These are phyloP conservation scores for Torymus texanus DNA, from an alignment of 2,888 invertebrate species.

Conservation along the genomic window DNA sequence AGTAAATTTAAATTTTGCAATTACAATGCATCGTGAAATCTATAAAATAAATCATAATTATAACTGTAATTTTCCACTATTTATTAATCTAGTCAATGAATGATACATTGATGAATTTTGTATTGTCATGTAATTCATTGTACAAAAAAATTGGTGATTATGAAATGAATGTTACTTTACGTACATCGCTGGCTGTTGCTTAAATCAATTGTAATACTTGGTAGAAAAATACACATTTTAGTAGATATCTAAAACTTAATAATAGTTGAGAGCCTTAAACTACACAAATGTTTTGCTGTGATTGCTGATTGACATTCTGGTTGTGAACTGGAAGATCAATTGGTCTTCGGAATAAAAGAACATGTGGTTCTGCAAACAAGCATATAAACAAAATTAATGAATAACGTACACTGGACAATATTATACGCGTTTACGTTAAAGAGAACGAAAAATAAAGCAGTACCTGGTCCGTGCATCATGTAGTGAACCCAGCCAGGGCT, in stretches of 20 bases:
- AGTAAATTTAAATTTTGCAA: no score
- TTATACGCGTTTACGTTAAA: not conserved
- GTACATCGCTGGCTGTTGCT: not conserved
- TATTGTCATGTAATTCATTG: no score
- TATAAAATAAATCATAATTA: no score
- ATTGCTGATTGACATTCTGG: slow-evolving; percentile 33
- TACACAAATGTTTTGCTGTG: slow-evolving; percentile 50
- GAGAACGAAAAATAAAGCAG: slow-evolving; percentile 16
- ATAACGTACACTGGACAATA: not conserved
- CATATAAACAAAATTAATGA: not conserved
- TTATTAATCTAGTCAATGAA: no score
- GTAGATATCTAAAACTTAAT: slow-evolving; percentile 44
- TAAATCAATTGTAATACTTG: slow-evolving; percentile 46
- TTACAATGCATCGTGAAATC: no score
- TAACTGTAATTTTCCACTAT: no score
- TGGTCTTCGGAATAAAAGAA: slow-evolving; percentile 86
- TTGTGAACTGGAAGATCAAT: slow-evolving; percentile 59
- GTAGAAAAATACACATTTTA: slow-evolving; percentile 43
- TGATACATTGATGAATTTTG: no score
- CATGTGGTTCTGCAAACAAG: slow-evolving; percentile 83
- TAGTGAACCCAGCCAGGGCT: slow-evolving; percentile 94
- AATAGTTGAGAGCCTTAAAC: slow-evolving; percentile 20
- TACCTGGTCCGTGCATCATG: slow-evolving; percentile 90
- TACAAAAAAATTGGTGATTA: no score
- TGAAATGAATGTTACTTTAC: no score